phyloP scores from a whole-genome alignment of 2,888 invertebrate species.

The Orgyia antiqua region DNA sequence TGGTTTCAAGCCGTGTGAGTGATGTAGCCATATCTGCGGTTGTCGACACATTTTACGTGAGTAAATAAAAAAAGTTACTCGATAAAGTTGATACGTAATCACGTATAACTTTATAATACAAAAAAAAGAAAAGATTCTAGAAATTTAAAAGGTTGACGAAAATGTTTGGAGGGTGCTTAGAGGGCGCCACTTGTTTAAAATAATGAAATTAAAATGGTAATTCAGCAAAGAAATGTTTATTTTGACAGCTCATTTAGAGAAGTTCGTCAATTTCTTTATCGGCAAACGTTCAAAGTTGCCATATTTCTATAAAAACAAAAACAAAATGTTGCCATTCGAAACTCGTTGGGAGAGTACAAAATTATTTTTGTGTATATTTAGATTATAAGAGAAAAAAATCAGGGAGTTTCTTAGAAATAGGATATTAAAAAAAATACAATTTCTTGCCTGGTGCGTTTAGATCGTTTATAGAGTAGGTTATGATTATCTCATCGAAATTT shows the following conservation, averaged over 20 bases:
- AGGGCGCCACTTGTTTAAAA: neutral
- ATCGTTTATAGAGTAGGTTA: constrained; percentile 39
- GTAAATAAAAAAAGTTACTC: too few relatives aligned
- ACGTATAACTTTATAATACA: too few relatives aligned
- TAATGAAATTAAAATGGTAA: too few relatives aligned
- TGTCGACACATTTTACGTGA: too few relatives aligned
- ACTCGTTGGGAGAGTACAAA: constrained; percentile 76
- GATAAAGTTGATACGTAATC: too few relatives aligned
- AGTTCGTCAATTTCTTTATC: constrained; percentile 24
- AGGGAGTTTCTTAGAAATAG: constrained; percentile 72
- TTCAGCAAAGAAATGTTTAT: too few relatives aligned
- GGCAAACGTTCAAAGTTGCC: constrained; percentile 65
- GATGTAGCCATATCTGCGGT: too few relatives aligned
- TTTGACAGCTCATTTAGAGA: too few relatives aligned
- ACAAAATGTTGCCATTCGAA: constrained; percentile 67
- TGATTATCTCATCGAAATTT: constrained; percentile 38
- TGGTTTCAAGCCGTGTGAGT: too few relatives aligned
- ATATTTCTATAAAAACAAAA: constrained; percentile 51
- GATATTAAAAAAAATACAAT: constrained; percentile 45
- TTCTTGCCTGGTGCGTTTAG: constrained; percentile 66
- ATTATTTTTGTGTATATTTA: constrained; percentile 76
- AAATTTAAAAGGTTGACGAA: too few relatives aligned
- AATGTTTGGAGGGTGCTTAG: too few relatives aligned
- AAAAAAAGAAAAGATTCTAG: too few relatives aligned
- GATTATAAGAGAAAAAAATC: constrained; percentile 73